Evolutionary conservation across 1,140 invertebrate species (phyloP).

Genomic region (Euglossa dilemma): DNA sequence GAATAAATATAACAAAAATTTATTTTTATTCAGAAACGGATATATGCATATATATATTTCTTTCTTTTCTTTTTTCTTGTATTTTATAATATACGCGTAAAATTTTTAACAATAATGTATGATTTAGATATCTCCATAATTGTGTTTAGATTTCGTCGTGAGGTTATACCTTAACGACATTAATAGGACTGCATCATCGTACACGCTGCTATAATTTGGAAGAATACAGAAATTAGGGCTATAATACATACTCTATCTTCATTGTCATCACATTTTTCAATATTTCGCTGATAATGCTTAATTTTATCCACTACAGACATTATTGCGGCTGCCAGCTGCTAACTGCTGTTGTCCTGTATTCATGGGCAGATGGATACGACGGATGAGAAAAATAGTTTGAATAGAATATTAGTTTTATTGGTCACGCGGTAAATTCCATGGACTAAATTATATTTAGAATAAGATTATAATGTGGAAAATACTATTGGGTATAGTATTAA

Average conservation of each 20-base stretch:
- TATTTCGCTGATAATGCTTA: conserved; percentile 85
- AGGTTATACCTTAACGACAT: conserved; percentile 23
- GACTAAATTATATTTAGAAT: not conserved
- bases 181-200: conserved; percentile 2
- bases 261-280: conserved; percentile 85
- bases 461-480: not conserved
- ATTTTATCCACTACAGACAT: conserved; percentile 80
- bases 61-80: not conserved
- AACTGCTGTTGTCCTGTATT: conserved; percentile 35
- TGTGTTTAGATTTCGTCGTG: not conserved
- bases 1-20: not conserved
- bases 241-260: conserved; percentile 82
- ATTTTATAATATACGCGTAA: not conserved
- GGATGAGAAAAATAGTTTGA: not conserved
- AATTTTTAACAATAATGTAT: not conserved
- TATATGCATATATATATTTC: not conserved
- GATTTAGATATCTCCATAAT: not conserved
- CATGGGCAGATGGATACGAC: conserved; percentile 26
- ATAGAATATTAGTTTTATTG: conserved; percentile 12
- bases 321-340: conserved; percentile 65
- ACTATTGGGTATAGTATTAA: not conserved
- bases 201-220: not conserved
- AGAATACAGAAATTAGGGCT: not conserved
- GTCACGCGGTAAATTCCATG: not conserved
- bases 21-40: not conserved